phyloP scores from a whole-genome alignment of 30 jellyfish, hydroid and myxozoan genomes.

The Clytia hemisphaerica region DNA sequence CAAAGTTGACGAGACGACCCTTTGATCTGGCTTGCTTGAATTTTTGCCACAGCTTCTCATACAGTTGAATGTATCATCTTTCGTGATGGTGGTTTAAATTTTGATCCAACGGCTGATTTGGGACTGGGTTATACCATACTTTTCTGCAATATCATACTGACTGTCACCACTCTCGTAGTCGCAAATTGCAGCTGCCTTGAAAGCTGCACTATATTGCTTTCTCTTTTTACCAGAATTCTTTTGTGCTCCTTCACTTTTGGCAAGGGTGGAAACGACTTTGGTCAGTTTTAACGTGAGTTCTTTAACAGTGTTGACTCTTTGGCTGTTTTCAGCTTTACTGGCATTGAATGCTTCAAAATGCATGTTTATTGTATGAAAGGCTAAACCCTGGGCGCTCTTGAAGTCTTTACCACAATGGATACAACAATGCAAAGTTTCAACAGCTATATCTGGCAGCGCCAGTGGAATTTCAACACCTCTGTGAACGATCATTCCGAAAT shows the following conservation, averaged over 20 bases:
- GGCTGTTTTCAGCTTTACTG: conserved; percentile 10
- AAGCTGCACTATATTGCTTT: conserved; percentile 8
- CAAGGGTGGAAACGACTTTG: conserved; percentile 12
- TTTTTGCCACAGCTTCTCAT: no score
- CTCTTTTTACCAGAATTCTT: not conserved
- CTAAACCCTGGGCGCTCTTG: conserved; percentile 15
- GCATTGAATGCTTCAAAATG: conserved; percentile 8
- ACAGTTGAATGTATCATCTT: no score
- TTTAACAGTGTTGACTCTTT: not conserved
- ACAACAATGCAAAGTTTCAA: conserved; percentile 7
- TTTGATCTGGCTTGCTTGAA: no score
- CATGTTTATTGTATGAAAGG: conserved; percentile 5
- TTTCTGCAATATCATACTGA: conserved; percentile 1
- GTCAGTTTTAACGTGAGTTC: not conserved
- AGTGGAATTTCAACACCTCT: conserved; percentile 9
- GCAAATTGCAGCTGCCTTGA: conserved; percentile 24
- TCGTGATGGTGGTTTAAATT: no score
- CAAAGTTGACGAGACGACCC: no score
- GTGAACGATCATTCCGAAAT: conserved; percentile 11
- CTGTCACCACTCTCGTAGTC: conserved; percentile 16
- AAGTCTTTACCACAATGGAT: conserved; percentile 10
- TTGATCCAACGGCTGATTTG: no score
- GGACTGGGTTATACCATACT: no score
- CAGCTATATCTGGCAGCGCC: conserved; percentile 5
- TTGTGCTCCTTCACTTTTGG: conserved; percentile 19